A percentile compares a stretch with the other conserved stretches of the same genome.
Evolutionary conservation across 2,888 invertebrate genomes (phyloP).

Genomic region (Caenorhabditis plicata): DNA sequence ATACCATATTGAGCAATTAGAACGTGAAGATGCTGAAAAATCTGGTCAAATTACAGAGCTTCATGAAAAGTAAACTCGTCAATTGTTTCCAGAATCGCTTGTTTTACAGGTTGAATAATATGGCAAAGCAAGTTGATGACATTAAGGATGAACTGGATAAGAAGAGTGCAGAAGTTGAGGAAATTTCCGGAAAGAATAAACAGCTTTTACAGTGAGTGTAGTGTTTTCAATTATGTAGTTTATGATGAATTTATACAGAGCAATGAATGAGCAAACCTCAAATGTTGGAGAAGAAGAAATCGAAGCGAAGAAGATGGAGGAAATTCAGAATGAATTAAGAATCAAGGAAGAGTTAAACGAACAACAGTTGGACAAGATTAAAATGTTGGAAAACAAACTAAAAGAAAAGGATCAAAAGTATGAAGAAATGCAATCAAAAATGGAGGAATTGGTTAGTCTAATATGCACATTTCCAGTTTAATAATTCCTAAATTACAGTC

Average conservation of each 20-base stretch:
- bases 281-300: too few species aligned
- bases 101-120: constrained; percentile 29
- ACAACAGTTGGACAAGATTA: constrained; percentile 9
- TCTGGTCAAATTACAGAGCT: constrained; percentile 36
- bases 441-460: constrained; percentile 23
- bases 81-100: too few species aligned
- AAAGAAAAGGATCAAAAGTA: constrained; percentile 27
- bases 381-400: constrained; percentile 11
- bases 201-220: constrained; percentile 34
- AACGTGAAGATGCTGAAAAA: constrained; percentile 16
- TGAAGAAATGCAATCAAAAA: constrained; percentile 14
- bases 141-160: constrained; percentile 47
- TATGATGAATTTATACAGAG: constrained; percentile 6
- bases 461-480: too few species aligned
- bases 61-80: constrained; percentile 21
- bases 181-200: constrained; percentile 45
- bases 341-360: constrained; percentile 17
- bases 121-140: constrained; percentile 43
- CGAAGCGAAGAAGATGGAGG: constrained; percentile 23
- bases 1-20: constrained; percentile 15
- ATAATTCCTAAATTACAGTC: constrained; percentile 8
- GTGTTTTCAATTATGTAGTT: too few species aligned
- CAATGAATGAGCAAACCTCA: too few species aligned
- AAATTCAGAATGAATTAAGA: constrained; percentile 11
- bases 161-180: constrained; percentile 48